These are phyloP conservation scores for Geophilus truncorum DNA, from an alignment of 2,888 invertebrate genomes.

Conservation along the genomic window DNA sequence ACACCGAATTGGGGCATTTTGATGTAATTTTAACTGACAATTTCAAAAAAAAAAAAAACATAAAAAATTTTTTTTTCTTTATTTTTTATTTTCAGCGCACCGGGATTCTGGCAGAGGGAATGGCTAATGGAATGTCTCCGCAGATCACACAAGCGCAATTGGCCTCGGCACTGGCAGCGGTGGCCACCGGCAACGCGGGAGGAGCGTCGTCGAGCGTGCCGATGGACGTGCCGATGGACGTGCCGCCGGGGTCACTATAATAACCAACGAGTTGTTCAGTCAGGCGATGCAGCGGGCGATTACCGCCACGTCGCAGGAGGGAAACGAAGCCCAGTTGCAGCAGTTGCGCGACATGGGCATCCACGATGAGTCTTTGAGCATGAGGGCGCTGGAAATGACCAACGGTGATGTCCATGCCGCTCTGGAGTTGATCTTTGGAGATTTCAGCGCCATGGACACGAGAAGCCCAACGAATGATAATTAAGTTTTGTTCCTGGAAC, in stretches of 20 bases:
- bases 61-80: too few species aligned
- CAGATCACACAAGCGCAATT: conserved; percentile 36
- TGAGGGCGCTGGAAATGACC: conserved; percentile 73
- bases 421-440: conserved; percentile 72
- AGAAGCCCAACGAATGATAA: neutral
- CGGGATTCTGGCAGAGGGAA: too few species aligned
- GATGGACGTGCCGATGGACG: too few species aligned
- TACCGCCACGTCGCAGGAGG: conserved; percentile 29
- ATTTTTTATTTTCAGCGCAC: neutral
- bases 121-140: neutral
- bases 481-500: too few species aligned
- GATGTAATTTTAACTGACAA: neutral
- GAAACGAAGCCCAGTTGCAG: conserved; percentile 46
- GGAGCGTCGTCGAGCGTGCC: too few species aligned
- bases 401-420: conserved; percentile 86
- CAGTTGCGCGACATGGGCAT: conserved; percentile 91
- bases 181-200: too few species aligned
- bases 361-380: conserved; percentile 71
- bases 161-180: conserved; percentile 36
- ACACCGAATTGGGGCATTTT: conserved; percentile 39
- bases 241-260: conserved; percentile 46
- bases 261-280: conserved; percentile 73
- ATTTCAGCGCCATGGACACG: neutral
- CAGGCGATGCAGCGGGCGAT: conserved; percentile 68
- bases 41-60: neutral